Percentiles rank a stretch among this genome's conserved stretches.
phyloP scores from a whole-genome alignment of 2,888 invertebrate genomes.

The Brachypalpus laphriformis region DNA sequence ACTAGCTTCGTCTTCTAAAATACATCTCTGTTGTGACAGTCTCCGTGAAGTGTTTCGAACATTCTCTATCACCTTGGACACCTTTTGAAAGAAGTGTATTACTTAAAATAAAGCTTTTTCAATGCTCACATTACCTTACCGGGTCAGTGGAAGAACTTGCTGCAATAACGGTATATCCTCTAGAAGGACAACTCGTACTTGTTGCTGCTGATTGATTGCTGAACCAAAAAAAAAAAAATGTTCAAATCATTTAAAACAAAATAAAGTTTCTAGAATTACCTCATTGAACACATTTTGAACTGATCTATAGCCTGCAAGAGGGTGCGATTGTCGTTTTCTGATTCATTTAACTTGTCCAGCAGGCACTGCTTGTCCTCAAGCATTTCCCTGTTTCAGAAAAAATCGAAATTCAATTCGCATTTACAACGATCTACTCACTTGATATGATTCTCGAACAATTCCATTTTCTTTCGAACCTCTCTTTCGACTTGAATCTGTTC shows the following conservation, averaged over 20 bases:
- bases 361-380: conserved; percentile 76
- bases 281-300: not conserved
- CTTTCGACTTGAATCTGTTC: conserved; percentile 79
- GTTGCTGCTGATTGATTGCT: conserved; percentile 23
- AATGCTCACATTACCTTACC: conserved; percentile 26
- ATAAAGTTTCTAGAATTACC: not conserved
- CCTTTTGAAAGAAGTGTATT: conserved; percentile 13
- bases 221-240: not conserved
- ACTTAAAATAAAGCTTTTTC: not conserved
- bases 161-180: conserved; percentile 2
- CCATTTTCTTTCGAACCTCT: conserved; percentile 75
- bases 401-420: not conserved
- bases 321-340: conserved; percentile 75
- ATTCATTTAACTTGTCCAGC: conserved; percentile 52
- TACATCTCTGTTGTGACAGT: conserved; percentile 35
- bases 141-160: conserved; percentile 5
- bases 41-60: conserved; percentile 39
- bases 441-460: conserved; percentile 77
- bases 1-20: conserved; percentile 44
- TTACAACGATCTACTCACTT: conserved; percentile 60
- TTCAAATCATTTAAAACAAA: not conserved
- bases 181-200: not conserved
- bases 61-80: conserved; percentile 57
- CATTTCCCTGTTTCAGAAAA: conserved; percentile 45
- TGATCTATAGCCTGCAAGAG: conserved; percentile 76